Evolutionary conservation across 1,140 invertebrate species (phyloP).

Genomic region (Heliconius himera): DNA sequence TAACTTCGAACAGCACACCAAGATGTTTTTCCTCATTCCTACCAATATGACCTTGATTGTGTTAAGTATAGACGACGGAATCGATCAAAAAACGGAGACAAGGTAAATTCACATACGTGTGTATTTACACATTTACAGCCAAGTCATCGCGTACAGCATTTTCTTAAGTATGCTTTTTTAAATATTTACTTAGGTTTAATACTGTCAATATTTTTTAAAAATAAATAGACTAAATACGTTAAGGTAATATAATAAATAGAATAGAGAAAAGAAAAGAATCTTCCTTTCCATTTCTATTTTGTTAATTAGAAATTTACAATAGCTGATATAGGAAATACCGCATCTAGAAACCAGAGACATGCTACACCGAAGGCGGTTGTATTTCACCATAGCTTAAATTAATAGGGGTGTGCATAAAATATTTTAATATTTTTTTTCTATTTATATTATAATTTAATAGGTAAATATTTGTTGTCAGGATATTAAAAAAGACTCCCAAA

Average conservation of each 20-base stretch:
- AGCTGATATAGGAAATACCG: neutral
- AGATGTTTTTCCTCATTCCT: slow-evolving; percentile 78
- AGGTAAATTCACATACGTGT: slow-evolving; percentile 16
- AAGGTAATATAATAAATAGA: neutral
- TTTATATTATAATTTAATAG: neutral
- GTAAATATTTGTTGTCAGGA: neutral
- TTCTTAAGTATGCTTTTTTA: neutral
- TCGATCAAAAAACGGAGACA: slow-evolving; percentile 49
- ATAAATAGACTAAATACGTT: neutral
- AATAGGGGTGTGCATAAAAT: neutral
- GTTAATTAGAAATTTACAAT: neutral
- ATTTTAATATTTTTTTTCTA: neutral
- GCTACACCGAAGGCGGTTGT: too few relatives aligned
- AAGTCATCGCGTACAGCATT: neutral
- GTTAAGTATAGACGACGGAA: slow-evolving; percentile 63
- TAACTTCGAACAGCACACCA: slow-evolving; percentile 58
- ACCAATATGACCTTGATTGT: slow-evolving; percentile 79
- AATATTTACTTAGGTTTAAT: neutral
- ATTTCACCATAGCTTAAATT: too few relatives aligned
- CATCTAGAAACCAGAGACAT: too few relatives aligned
- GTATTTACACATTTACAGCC: neutral
- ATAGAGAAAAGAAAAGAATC: neutral
- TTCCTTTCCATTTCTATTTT: neutral
- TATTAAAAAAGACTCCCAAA: neutral
- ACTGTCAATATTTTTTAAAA: neutral